Evolutionary conservation across 2,888 invertebrate genomes (phyloP).

Genomic region (Acrobasis repandana): DNA sequence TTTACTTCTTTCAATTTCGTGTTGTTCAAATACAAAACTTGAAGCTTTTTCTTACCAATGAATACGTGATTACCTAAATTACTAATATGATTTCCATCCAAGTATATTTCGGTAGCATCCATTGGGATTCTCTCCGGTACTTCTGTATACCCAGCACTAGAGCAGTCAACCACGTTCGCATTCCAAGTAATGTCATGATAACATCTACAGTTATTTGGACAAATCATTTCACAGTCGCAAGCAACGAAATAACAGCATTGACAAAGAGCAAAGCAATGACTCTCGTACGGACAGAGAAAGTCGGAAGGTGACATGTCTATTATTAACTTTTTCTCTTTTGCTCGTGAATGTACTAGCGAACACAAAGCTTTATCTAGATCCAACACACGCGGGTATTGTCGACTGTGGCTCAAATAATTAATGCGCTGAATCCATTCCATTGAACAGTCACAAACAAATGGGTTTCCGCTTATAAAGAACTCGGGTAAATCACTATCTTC

Average conservation of each 20-base stretch:
- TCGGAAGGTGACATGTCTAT: constrained; percentile 88
- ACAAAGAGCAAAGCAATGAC: constrained; percentile 93
- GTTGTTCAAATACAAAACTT: constrained; percentile 89
- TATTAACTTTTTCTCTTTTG: constrained; percentile 87
- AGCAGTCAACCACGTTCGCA: constrained; percentile 92
- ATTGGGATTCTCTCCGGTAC: constrained; percentile 92
- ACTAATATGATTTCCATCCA: constrained; percentile 91
- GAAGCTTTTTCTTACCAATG: constrained; percentile 91
- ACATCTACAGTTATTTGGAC: constrained; percentile 92
- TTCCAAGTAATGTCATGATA: constrained; percentile 94
- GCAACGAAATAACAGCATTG: constrained; percentile 95
- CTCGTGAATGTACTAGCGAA: constrained; percentile 86
- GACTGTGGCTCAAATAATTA: constrained; percentile 88
- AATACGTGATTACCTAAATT: constrained; percentile 92
- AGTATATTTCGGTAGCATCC: constrained; percentile 94
- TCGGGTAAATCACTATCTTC: constrained; percentile 88
- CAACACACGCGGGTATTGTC: constrained; percentile 90
- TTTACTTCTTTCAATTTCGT: constrained; percentile 89
- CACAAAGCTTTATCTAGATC: constrained; percentile 91
- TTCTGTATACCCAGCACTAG: constrained; percentile 86
- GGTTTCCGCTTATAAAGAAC: constrained; percentile 92
- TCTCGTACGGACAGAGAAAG: constrained; percentile 91
- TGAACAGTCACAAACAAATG: constrained; percentile 92
- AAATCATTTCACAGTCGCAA: constrained; percentile 96
- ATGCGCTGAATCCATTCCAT: constrained; percentile 94